phyloP scores from a whole-genome alignment of 2,797 vertebrate genomes.

The Emys orbicularis region DNA sequence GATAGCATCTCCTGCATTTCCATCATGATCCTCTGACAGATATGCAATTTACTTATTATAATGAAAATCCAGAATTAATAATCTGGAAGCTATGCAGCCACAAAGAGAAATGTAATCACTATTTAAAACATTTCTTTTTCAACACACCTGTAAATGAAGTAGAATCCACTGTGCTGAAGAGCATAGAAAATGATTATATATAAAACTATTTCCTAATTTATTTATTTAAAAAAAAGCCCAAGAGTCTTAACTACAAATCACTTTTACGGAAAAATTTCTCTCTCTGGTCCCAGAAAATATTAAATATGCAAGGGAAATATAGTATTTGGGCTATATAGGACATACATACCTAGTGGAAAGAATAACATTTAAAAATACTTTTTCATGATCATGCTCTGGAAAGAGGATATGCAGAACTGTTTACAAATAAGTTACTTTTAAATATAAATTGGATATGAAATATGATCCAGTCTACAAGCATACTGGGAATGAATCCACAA shows the following conservation, averaged over 20 bases:
- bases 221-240: background rate
- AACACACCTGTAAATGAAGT: slow-evolving; percentile 21
- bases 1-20: background rate
- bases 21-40: background rate
- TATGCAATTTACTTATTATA: slow-evolving; percentile 31
- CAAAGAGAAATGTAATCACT: background rate
- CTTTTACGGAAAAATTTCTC: background rate
- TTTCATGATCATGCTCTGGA: background rate
- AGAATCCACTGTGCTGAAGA: background rate
- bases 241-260: background rate
- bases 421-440: background rate
- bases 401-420: background rate
- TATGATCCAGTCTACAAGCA: slow-evolving; percentile 39
- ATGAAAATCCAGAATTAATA: slow-evolving; percentile 40
- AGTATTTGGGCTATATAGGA: background rate
- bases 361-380: background rate
- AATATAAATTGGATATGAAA: slow-evolving; percentile 16
- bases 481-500: background rate
- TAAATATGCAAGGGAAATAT: background rate
- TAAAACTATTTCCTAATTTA: background rate
- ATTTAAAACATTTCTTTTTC: slow-evolving; percentile 8
- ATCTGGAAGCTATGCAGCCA: slow-evolving; percentile 34
- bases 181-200: background rate
- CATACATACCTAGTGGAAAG: background rate
- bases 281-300: slow-evolving; percentile 13